Evolutionary conservation across 2,888 invertebrate species (phyloP), one percentile per base, ranked within the genome.

Genomic region (Agrochola lychnidis): DNA sequence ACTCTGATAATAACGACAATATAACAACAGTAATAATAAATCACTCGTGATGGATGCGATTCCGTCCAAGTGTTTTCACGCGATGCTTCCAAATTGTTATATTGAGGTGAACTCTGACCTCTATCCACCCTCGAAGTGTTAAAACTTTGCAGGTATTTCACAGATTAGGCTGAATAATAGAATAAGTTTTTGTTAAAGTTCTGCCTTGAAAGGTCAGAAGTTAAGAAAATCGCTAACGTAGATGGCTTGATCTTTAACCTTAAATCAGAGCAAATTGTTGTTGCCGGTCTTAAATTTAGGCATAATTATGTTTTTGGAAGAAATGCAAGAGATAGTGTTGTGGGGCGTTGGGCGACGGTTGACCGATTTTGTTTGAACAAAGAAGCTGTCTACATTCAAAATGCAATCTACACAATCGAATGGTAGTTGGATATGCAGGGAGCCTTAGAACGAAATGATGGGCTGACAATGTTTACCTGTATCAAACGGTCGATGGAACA

Each of bases 11-110:
- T 70, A 75, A 75, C 70, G 72, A 79, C 71, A 68, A 68, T 71
- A 80, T 79, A 84, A 63, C 84, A 71, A 53, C 64, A 64, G 64
- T 73, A 83, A 76, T 71, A 81, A 82, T 78, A 78, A 82, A 71
- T 85, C 82, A 85, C 45, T 48, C 30, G 70, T 83, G 83, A 86
- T 87, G 64, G 83, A 87, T 75, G 75, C 40, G 78, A 78, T 71
- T 76, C 42, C 71, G 64, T 64, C 75, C 59, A 63, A 70, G 72
- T 76, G 70, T 61, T 67, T 84, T 59, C 88, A 85, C 88, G 88
- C 83, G 82, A 87, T 82, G 82, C 72, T 71, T 62, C 64, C 69
- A 78, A 81, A 78, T 66, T 73, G 62, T 59, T 61, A 75, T 67
- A 63, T 70, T 61, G 67, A 70, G 68, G 70, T 63, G 76, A 64